Percentiles rank a stretch among this genome's conserved stretches.
phyloP scores from a whole-genome alignment of 2,888 invertebrate genomes.

The Ferdinandea cuprea region DNA sequence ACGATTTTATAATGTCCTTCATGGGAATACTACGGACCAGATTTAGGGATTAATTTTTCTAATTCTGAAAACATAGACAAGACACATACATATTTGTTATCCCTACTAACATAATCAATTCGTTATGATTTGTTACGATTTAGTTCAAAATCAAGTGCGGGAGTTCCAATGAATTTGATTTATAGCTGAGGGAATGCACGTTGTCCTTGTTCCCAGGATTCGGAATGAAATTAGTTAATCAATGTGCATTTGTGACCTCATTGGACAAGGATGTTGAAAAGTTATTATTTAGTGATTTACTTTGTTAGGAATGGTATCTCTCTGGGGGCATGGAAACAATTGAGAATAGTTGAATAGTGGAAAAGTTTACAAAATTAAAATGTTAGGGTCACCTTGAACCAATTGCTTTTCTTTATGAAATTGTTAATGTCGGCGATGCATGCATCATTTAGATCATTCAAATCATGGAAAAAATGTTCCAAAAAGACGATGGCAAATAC shows the following conservation, averaged over 20 bases:
- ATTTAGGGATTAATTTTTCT: conserved; percentile 21
- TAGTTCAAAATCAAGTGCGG: conserved; percentile 21
- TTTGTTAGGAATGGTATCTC: too few species aligned
- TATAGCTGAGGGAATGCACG: conserved; percentile 14
- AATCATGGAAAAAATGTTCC: too few species aligned
- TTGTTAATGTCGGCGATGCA: too few species aligned
- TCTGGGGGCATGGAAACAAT: too few species aligned
- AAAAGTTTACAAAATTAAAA: too few species aligned
- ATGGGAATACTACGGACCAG: conserved; percentile 6
- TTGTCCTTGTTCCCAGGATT: neutral
- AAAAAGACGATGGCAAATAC: too few species aligned
- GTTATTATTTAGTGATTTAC: too few species aligned
- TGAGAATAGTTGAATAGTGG: too few species aligned
- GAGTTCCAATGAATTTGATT: conserved; percentile 34
- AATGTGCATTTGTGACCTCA: neutral
- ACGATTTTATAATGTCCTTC: conserved; percentile 15
- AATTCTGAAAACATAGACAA: conserved; percentile 3
- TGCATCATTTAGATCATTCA: too few species aligned
- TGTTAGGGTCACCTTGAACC: too few species aligned
- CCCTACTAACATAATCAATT: conserved; percentile 41
- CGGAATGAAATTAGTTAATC: neutral
- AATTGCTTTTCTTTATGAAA: too few species aligned
- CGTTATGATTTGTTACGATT: conserved; percentile 39
- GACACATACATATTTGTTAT: neutral
- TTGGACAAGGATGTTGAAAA: neutral